Base-by-base conservation (phyloP, 2,797 vertebrate species). In the Microctenopoma lineatum region DNA sequence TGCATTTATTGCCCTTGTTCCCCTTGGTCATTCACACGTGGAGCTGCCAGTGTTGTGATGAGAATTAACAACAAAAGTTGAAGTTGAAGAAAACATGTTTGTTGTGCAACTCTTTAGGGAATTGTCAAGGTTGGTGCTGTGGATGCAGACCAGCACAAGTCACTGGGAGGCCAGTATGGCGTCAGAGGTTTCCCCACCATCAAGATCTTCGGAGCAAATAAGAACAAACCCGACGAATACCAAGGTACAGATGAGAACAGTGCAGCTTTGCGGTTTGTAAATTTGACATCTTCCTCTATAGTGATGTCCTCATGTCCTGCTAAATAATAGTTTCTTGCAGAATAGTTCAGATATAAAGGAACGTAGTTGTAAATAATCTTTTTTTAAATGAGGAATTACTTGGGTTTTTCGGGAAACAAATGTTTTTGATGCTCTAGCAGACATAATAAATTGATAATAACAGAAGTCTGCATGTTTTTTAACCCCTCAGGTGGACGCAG, bases 141-240 rank as follows among this genome's bases (percentile, higher is more conserved):
- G 12, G 96, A 99, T 25, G 96, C 96, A 38, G 97, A 99, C 82
- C 94, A 97, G 81, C 97, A 99, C 87, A 95, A 97, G 79, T 95
- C 96, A 10, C 88, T 99, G 48, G 97, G 95, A 5, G 89, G 96
- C 13, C 97, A 98, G 60, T 99, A 96, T 70, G 94, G 95, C 2
- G 95, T 99, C 65, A 92, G 91, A 85, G 97, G 98, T 0, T 98
- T 97, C 88, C 98, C 98, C 32, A 98, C 97, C 64, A 98, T 99
- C 92, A 99, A 99, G 91, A 81, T 99, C 87, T 99, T 99, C 84
- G 97, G 97, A 15, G 90, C 93, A 65, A 97, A 98, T 84, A 99
- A 99, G 92, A 94, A 98, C 86, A 97, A 93, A 76, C 95, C 98
- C 1, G 96, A 98, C 52, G 96, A 98, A 39, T 99, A 97, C 84